A percentile compares a stretch with the other conserved stretches of the same genome.
These are phyloP conservation scores for Acanthis flammea DNA, from an alignment of 2,797 vertebrate species.

Conservation along the genomic window DNA sequence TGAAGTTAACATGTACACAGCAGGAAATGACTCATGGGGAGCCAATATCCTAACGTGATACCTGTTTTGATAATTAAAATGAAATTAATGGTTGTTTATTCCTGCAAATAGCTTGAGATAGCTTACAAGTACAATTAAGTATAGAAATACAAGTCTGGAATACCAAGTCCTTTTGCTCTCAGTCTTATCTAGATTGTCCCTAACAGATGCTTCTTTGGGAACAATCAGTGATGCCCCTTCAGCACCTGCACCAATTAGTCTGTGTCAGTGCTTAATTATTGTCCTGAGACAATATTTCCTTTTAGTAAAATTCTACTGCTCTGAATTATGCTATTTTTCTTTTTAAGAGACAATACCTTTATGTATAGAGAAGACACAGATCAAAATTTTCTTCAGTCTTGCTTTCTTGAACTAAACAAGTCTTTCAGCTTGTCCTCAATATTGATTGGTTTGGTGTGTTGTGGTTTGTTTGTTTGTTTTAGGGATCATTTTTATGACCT, in stretches of 20 bases:
- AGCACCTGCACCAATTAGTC: not conserved
- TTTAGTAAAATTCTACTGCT: not conserved
- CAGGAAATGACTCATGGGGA: not conserved
- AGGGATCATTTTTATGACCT: accelerated
- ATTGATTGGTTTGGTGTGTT: not conserved
- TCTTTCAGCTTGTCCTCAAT: not conserved
- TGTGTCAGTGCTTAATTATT: not conserved
- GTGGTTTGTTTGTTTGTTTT: not conserved
- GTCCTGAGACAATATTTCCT: not conserved
- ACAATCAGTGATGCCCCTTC: not conserved
- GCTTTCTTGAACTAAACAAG: not conserved
- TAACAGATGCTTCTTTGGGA: not conserved
- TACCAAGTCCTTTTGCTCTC: not conserved
- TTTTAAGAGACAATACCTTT: not conserved
- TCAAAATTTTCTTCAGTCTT: not conserved
- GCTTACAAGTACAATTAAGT: not conserved
- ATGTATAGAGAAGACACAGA: not conserved
- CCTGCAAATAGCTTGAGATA: not conserved
- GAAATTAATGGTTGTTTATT: not conserved
- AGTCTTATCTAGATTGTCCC: not conserved
- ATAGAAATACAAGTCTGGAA: not conserved
- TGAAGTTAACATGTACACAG: not conserved
- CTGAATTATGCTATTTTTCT: not conserved
- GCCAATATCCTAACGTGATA: not conserved
- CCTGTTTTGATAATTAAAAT: not conserved